phyloP scores from a whole-genome alignment of 2,888 invertebrate genomes.

The Ophion ventricosus region DNA sequence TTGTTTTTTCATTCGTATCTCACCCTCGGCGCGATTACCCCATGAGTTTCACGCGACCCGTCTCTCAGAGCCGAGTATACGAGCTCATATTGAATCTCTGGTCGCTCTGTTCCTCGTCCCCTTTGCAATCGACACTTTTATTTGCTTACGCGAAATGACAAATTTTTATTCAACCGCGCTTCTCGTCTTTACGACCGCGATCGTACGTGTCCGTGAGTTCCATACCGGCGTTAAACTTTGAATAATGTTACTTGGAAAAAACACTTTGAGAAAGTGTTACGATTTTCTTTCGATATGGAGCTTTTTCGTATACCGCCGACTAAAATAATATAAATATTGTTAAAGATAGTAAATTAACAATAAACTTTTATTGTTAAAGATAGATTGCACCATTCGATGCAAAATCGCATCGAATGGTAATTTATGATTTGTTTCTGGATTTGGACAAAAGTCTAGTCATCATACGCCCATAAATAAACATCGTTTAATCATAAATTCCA shows the following conservation, averaged over 20 bases:
- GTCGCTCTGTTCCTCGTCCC: constrained; percentile 17
- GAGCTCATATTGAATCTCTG: constrained; percentile 26
- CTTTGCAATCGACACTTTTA: constrained; percentile 20
- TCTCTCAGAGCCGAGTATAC: constrained; percentile 21
- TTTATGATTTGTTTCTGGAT: no score
- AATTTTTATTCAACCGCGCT: constrained; percentile 34
- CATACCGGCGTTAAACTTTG: neutral
- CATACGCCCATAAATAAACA: no score
- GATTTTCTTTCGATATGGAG: no score
- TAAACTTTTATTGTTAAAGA: no score
- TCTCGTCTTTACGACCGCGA: constrained; percentile 17
- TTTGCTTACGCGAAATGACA: constrained; percentile 30
- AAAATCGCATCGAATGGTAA: no score
- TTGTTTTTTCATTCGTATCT: constrained; percentile 13
- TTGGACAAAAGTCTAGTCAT: no score
- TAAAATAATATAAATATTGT: no score
- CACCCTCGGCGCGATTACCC: constrained; percentile 14
- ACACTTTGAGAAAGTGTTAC: no score
- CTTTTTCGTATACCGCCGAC: no score
- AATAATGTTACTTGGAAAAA: neutral
- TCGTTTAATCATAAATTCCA: no score
- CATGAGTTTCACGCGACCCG: constrained; percentile 44
- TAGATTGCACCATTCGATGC: no score
- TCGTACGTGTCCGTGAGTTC: constrained; percentile 4
- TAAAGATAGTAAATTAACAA: no score